These are phyloP conservation scores for Tauraco hartlaubi DNA, from an alignment of 2,797 vertebrate species.

Conservation along the genomic window DNA sequence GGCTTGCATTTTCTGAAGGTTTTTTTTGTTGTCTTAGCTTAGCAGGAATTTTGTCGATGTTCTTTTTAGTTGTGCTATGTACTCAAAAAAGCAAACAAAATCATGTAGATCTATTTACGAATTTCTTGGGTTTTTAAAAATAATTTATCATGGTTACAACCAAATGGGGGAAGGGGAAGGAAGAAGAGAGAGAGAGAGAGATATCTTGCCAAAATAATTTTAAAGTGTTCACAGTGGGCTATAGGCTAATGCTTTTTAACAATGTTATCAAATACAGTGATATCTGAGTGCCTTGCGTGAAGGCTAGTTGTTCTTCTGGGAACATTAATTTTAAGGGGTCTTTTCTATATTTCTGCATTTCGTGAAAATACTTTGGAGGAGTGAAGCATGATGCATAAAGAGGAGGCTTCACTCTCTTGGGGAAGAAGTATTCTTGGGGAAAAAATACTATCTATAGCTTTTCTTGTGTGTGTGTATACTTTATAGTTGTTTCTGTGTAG, in stretches of 20 bases:
- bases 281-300: background rate
- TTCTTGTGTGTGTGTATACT: background rate
- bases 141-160: background rate
- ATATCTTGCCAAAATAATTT: background rate
- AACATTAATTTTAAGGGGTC: background rate
- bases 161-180: background rate
- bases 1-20: background rate
- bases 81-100: background rate
- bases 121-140: background rate
- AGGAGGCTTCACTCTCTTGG: background rate
- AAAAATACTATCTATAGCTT: background rate
- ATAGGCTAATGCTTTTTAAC: background rate
- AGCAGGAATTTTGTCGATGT: background rate
- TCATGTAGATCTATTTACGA: background rate
- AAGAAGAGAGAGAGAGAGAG: background rate
- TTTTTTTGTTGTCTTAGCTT: background rate
- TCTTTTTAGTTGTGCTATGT: background rate
- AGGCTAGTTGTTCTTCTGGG: background rate
- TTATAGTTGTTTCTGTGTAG: background rate
- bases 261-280: background rate
- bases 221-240: background rate
- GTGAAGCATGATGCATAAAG: background rate
- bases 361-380: background rate
- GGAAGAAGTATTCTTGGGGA: background rate
- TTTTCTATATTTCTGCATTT: background rate